Percentiles rank a stretch among this genome's conserved stretches.
These are phyloP conservation scores for Drosophila pegasa DNA, from an alignment of 2,888 invertebrate species.

Conservation along the genomic window DNA sequence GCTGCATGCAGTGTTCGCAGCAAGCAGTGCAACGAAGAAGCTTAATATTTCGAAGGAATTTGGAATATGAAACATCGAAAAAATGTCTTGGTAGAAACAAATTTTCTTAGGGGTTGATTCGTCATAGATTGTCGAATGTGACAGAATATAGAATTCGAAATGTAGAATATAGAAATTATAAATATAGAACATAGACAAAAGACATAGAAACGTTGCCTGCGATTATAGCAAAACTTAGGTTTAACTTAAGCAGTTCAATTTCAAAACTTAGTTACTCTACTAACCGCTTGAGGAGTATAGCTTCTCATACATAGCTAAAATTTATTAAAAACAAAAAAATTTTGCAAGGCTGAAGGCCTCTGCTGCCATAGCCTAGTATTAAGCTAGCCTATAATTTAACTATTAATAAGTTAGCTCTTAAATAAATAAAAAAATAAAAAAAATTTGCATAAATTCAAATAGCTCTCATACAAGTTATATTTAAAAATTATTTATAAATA, in stretches of 20 bases:
- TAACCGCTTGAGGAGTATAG: conserved; percentile 6
- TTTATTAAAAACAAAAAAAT: background rate
- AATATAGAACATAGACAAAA: conserved; percentile 2
- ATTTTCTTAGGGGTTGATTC: background rate
- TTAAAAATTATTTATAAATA: too few relatives aligned
- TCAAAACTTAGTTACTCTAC: conserved; percentile 14
- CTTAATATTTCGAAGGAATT: background rate
- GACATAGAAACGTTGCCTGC: background rate
- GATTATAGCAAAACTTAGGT: background rate
- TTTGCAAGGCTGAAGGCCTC: too few relatives aligned
- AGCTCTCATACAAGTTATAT: too few relatives aligned
- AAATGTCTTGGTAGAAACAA: background rate
- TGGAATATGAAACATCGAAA: background rate
- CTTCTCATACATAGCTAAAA: background rate
- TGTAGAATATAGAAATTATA: background rate
- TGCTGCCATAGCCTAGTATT: too few relatives aligned
- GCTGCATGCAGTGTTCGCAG: conserved; percentile 9
- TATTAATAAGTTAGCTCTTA: too few relatives aligned
- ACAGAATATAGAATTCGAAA: background rate
- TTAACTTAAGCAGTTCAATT: conserved; percentile 1
- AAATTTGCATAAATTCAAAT: too few relatives aligned
- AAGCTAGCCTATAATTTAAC: too few relatives aligned
- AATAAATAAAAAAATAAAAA: too few relatives aligned
- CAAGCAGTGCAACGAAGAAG: background rate
- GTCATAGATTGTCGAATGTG: background rate